Percentiles rank a stretch among this genome's conserved stretches.
phyloP scores from a whole-genome alignment of 1,140 invertebrate genomes.

The Marisa cornuarietis region DNA sequence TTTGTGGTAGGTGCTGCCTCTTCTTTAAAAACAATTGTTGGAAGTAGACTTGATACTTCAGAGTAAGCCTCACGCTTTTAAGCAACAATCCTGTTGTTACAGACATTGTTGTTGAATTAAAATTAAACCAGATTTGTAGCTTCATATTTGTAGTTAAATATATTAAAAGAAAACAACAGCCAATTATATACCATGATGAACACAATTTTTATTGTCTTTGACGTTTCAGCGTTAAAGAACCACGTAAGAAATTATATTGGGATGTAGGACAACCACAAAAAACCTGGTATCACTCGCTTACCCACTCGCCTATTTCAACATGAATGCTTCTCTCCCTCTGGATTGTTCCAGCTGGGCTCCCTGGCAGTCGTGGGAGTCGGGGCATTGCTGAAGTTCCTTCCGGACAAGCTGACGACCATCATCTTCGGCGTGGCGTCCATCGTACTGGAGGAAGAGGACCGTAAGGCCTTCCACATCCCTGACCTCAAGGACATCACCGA shows the following conservation, averaged over 20 bases:
- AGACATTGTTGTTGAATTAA: not conserved
- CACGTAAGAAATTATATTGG: not conserved
- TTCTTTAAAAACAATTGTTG: not conserved
- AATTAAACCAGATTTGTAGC: too few relatives aligned
- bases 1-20: slow-evolving; percentile 1
- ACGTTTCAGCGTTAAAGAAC: not conserved
- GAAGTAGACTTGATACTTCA: not conserved
- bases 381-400: slow-evolving; percentile 11
- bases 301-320: not conserved
- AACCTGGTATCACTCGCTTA: not conserved
- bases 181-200: too few relatives aligned
- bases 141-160: too few relatives aligned
- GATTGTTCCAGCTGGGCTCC: slow-evolving; percentile 15
- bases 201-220: not conserved
- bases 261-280: not conserved
- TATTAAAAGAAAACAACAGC: too few relatives aligned
- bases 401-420: not conserved
- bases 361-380: slow-evolving; percentile 13
- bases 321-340: not conserved
- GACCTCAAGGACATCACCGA: not conserved
- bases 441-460: not conserved
- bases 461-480: slow-evolving; percentile 3
- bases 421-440: not conserved
- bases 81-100: too few relatives aligned
- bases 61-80: not conserved